Evolutionary conservation across 1,140 invertebrate genomes (phyloP).

Genomic region (Phortica variegata): DNA sequence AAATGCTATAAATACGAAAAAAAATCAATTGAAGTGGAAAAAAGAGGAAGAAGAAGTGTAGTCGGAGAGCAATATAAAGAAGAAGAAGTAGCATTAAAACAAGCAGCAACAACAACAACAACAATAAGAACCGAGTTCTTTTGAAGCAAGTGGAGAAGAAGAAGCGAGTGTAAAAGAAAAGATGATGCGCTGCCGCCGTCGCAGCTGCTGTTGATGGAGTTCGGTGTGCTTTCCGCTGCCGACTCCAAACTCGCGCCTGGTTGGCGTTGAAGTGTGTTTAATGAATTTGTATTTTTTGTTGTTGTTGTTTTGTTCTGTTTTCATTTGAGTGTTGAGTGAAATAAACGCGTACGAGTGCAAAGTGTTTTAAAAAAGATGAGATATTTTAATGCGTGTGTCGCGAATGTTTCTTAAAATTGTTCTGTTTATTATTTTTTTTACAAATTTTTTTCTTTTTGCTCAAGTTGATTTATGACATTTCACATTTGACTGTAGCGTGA

Average conservation of each 20-base stretch:
- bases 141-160: constrained; percentile 8
- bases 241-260: too few relatives aligned
- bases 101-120: too few relatives aligned
- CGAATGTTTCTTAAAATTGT: constrained; percentile 6
- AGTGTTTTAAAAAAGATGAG: constrained; percentile 21
- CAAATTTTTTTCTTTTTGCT: constrained; percentile 20
- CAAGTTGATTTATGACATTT: constrained; percentile 7
- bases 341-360: too few relatives aligned
- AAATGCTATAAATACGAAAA: constrained; percentile 17
- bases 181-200: constrained; percentile 5
- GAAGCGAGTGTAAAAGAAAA: constrained; percentile 22
- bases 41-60: constrained; percentile 17
- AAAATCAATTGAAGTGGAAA: constrained; percentile 15
- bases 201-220: constrained; percentile 18
- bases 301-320: too few relatives aligned
- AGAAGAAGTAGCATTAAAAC: constrained; percentile 11
- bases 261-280: too few relatives aligned
- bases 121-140: constrained; percentile 19
- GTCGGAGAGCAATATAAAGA: constrained; percentile 4
- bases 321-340: too few relatives aligned
- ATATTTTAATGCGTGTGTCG: constrained; percentile 9
- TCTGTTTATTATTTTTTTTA: constrained; percentile 9
- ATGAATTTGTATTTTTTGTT: too few relatives aligned
- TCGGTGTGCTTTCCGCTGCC: too few relatives aligned
- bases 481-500: constrained; percentile 30